phyloP scores from a whole-genome alignment of 64 coral and sea anemone species.

The Cladopsammia gracilis region DNA sequence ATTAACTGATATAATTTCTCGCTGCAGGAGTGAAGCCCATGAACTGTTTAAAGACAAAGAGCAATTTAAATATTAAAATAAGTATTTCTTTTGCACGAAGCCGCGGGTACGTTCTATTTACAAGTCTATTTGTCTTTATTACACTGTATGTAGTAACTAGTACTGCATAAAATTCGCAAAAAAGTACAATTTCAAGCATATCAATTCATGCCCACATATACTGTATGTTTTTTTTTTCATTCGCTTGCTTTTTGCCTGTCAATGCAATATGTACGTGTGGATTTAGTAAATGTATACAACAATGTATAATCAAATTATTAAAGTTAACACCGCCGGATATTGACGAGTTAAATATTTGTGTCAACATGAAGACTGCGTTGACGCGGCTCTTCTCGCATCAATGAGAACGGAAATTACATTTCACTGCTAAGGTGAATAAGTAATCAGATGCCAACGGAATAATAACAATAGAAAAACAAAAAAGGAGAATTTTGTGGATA shows the following conservation, averaged over 20 bases:
- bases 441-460: neutral
- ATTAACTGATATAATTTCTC: conserved; percentile 11
- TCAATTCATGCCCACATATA: no score
- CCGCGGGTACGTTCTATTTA: neutral
- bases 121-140: neutral
- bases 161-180: no score
- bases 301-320: neutral
- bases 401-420: conserved; percentile 37
- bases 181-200: no score
- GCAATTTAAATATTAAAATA: conserved; percentile 11
- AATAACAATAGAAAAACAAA: neutral
- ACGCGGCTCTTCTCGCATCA: neutral
- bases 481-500: neutral
- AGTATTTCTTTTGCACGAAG: neutral
- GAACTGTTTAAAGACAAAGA: conserved; percentile 2
- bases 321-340: neutral
- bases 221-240: no score
- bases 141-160: no score
- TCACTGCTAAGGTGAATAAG: neutral
- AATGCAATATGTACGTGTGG: no score
- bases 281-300: no score
- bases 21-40: neutral
- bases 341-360: neutral
- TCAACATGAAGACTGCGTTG: neutral
- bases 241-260: no score